A percentile compares a stretch with the other conserved stretches of the same genome.
phyloP scores from a whole-genome alignment of 2,888 invertebrate genomes.

The Aphodius granarius region DNA sequence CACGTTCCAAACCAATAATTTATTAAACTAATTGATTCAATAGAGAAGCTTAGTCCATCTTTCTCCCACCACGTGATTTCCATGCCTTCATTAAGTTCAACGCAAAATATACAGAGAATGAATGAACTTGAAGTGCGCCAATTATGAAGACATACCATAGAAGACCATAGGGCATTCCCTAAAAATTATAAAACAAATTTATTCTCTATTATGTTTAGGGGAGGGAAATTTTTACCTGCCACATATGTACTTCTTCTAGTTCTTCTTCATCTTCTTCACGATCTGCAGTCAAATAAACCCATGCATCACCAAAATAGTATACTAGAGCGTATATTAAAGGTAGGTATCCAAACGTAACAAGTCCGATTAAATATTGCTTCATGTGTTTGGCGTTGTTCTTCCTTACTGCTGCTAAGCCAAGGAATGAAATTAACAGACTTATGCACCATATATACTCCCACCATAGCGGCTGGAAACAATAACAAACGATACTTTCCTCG shows the following conservation, averaged over 20 bases:
- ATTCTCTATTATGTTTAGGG: neutral
- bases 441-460: constrained; percentile 96
- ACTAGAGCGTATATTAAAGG: constrained; percentile 80
- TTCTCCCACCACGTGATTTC: constrained; percentile 75
- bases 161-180: constrained; percentile 89
- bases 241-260: constrained; percentile 63
- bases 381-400: constrained; percentile 79
- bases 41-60: constrained; percentile 60
- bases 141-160: constrained; percentile 92
- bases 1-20: constrained; percentile 13
- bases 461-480: constrained; percentile 69
- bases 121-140: constrained; percentile 85
- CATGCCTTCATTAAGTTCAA: constrained; percentile 81
- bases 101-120: constrained; percentile 83
- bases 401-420: constrained; percentile 84
- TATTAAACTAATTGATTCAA: neutral
- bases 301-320: constrained; percentile 83
- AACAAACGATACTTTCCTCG: neutral
- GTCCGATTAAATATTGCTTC: constrained; percentile 81
- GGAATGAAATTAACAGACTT: constrained; percentile 79
- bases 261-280: constrained; percentile 60
- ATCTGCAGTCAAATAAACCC: constrained; percentile 73
- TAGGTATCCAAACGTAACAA: constrained; percentile 73
- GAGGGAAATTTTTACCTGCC: constrained; percentile 67
- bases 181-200: constrained; percentile 41